Base-by-base conservation (phyloP, 2,113 vertebrate species). In the Meriones unguiculatus region DNA sequence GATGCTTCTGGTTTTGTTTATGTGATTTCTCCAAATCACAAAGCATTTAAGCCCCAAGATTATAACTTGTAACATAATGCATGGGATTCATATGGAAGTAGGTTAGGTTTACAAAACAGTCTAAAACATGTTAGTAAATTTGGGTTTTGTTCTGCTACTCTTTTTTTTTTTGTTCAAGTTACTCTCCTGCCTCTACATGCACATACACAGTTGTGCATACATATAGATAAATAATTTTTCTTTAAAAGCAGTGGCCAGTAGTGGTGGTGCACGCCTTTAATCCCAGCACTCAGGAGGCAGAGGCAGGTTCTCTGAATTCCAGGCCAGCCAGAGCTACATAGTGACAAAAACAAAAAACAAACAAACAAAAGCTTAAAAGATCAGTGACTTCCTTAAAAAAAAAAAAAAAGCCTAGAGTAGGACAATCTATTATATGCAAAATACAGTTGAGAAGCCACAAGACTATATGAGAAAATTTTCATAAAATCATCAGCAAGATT, bases 21-120 rank as follows among this genome's bases (percentile, higher is more conserved):
- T 92, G 70, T 89, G 28, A 89, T 91, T 97, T 94, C 50, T 62
- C 62, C 93, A 94, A 95, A 85, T 95, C 82, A 92, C 54, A 81
- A 87, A 92, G 54, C 77, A 89, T 81, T 92, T 95, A 54, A 95
- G 17, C 22, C n/a, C 70, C 41, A 59, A 35, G 86, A 95, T 95
- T 95, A 94, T 93, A 89, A 41, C 50, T 65, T 92, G 14, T 77
- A 78, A 84, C 62, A 87, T 87, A 87, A 94, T 87, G 46, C 57
- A 67, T n/a, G 65, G 30, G 67, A 87, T 87, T 20, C 57, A 59
- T 46, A 12, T 75, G 17, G 32, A 92, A 92, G 78, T 87, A 5
- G 14, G 20, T 82, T 82, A 90, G 59, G 91, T 84, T 93, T 91
- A 67, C 7, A 89, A 82, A 94, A 64, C 35, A 73, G 24, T n/a